These are phyloP conservation scores for Smutsia gigantea DNA, from an alignment of 2,797 vertebrate genomes.

Conservation along the genomic window DNA sequence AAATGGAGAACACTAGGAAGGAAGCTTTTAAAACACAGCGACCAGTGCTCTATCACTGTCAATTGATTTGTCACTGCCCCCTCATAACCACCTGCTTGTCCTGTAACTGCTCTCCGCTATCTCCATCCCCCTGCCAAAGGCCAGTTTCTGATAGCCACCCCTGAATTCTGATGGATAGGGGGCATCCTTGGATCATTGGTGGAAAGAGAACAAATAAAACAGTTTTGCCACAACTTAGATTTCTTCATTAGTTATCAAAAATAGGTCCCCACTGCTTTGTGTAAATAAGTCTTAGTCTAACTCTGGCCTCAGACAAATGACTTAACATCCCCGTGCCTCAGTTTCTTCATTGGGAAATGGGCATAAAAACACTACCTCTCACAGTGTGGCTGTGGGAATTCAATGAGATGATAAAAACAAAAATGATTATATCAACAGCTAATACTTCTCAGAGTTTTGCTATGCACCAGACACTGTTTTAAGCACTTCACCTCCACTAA, in stretches of 20 bases:
- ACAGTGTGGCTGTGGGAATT: neutral
- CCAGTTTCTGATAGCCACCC: neutral
- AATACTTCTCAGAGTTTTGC: neutral
- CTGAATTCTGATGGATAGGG: neutral
- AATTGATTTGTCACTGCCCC: neutral
- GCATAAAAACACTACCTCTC: neutral
- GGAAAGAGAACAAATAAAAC: neutral
- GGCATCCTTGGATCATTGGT: neutral
- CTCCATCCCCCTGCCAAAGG: neutral
- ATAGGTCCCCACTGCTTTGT: neutral
- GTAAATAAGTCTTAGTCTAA: neutral
- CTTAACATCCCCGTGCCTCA: neutral
- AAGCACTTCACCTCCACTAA: neutral
- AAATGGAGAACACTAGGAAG: neutral
- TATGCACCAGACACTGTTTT: neutral
- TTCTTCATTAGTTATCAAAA: neutral
- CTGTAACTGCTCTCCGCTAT: accelerated
- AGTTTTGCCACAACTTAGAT: neutral
- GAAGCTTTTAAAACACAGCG: neutral
- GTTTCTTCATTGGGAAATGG: neutral
- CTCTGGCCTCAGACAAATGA: neutral
- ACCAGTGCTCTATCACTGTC: neutral
- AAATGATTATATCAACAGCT: neutral
- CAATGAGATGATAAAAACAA: neutral
- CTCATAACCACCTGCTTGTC: neutral